phyloP scores from a whole-genome alignment of 1,140 invertebrate genomes.

The Patella vulgata region DNA sequence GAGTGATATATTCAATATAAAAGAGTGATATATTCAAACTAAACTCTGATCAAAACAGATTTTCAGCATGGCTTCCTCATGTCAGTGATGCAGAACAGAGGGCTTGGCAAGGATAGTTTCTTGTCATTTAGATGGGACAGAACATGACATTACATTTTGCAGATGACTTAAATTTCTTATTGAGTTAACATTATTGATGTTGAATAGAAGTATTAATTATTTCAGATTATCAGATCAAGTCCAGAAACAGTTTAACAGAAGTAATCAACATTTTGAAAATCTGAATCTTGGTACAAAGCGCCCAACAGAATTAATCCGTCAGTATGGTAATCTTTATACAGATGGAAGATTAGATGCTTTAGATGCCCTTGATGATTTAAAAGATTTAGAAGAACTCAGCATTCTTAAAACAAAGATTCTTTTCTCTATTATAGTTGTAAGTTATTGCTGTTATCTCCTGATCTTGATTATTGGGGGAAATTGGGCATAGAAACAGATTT shows the following conservation, averaged over 20 bases:
- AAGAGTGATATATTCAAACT: too few species aligned
- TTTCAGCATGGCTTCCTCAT: too few species aligned
- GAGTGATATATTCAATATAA: too few species aligned
- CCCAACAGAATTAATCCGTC: conserved; percentile 74
- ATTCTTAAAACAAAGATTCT: conserved; percentile 93
- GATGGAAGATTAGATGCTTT: conserved; percentile 80
- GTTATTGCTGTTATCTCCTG: conserved; percentile 61
- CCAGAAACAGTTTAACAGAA: conserved; percentile 49
- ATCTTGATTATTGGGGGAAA: background rate
- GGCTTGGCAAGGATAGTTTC: too few species aligned
- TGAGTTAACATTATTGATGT: too few species aligned
- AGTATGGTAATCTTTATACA: conserved; percentile 85
- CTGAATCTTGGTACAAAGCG: conserved; percentile 58
- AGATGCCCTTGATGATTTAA: conserved; percentile 82
- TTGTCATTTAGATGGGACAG: too few species aligned
- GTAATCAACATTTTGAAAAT: conserved; percentile 59
- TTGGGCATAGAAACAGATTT: too few species aligned
- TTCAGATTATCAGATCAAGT: conserved; percentile 65
- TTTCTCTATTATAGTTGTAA: conserved; percentile 93
- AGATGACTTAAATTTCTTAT: too few species aligned
- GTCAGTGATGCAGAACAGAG: too few species aligned
- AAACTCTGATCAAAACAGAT: too few species aligned
- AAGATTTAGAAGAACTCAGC: conserved; percentile 80
- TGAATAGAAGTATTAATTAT: conserved; percentile 1
- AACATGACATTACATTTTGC: too few species aligned